Percentiles rank a stretch among this genome's conserved stretches.
These are phyloP conservation scores for Gobio gobio DNA, from an alignment of 2,113 vertebrate genomes.

Conservation along the genomic window DNA sequence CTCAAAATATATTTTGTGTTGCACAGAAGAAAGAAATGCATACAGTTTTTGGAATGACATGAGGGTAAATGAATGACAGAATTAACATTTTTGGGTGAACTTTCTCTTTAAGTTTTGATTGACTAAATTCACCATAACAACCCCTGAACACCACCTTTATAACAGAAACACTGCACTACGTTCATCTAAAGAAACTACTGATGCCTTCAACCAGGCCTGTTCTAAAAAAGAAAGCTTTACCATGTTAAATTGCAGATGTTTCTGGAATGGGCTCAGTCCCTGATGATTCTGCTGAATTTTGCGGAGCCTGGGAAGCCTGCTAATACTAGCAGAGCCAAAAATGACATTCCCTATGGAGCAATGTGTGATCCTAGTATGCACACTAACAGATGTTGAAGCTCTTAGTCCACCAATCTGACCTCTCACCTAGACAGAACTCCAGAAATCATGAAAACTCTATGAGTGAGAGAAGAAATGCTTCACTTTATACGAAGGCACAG, in stretches of 20 bases:
- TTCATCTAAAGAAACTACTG: not conserved
- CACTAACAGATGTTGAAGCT: slow-evolving; percentile 33
- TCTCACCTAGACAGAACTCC: slow-evolving; percentile 53
- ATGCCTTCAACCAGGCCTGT: not conserved
- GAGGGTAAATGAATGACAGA: not conserved
- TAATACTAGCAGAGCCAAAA: slow-evolving; percentile 34
- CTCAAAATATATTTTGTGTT: not conserved
- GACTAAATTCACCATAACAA: not conserved
- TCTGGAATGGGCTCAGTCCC: slow-evolving; percentile 59
- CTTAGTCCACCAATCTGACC: slow-evolving; percentile 51
- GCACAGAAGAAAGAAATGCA: not conserved
- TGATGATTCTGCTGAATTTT: slow-evolving; percentile 23
- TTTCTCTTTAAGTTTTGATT: not conserved
- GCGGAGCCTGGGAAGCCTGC: slow-evolving; percentile 17
- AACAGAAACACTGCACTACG: not conserved
- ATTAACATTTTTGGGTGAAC: not conserved
- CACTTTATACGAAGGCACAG: not conserved
- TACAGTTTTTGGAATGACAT: not conserved
- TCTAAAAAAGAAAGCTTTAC: not conserved
- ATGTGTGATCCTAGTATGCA: not conserved
- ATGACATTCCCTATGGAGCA: slow-evolving; percentile 38
- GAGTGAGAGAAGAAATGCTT: not conserved
- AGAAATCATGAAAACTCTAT: not conserved
- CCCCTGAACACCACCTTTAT: not conserved
- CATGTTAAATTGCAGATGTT: slow-evolving; percentile 62